These are phyloP conservation scores for Zaprionus bogoriensis DNA, from an alignment of 2,888 invertebrate genomes.

Conservation along the genomic window DNA sequence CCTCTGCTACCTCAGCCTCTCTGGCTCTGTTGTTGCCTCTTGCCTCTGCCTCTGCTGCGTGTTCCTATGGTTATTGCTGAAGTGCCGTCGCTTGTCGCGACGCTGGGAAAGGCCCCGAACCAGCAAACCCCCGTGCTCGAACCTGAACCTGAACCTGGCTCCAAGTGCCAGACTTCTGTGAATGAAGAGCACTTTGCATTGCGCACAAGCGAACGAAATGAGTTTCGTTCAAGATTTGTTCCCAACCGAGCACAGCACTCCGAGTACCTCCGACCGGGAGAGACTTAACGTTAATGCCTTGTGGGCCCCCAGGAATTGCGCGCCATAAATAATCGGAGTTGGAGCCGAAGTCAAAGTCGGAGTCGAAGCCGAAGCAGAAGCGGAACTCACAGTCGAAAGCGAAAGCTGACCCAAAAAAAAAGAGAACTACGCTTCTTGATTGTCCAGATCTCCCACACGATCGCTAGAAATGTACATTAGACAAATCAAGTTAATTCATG, in stretches of 20 bases:
- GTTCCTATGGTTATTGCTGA: no score
- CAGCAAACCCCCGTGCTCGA: no score
- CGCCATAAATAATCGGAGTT: slow-evolving; percentile 41
- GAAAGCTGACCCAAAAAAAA: slow-evolving; percentile 32
- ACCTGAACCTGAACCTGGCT: slow-evolving; percentile 22
- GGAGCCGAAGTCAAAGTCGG: slow-evolving; percentile 7
- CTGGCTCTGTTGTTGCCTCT: slow-evolving; percentile 5
- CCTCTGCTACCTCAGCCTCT: background rate
- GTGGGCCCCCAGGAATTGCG: slow-evolving; percentile 40
- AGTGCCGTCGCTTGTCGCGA: slow-evolving; percentile 22
- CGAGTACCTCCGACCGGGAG: background rate
- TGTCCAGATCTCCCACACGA: no score
- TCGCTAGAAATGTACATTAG: no score
- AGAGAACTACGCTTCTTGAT: slow-evolving; percentile 6
- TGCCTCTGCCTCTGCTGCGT: slow-evolving; percentile 8
- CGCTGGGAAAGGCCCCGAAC: slow-evolving; percentile 50
- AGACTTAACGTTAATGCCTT: slow-evolving; percentile 21
- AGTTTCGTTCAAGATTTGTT: slow-evolving; percentile 22
- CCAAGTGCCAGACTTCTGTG: slow-evolving; percentile 59
- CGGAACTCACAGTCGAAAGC: slow-evolving; percentile 7
- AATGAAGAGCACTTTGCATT: slow-evolving; percentile 76
- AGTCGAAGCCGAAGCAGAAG: slow-evolving; percentile 18
- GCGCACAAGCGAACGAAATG: slow-evolving; percentile 22
- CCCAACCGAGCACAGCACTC: background rate
- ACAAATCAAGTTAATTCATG: no score